Percentiles rank a stretch among this genome's conserved stretches.
These are phyloP conservation scores for Caranx melampygus DNA, from an alignment of 2,113 vertebrate genomes.

Conservation along the genomic window DNA sequence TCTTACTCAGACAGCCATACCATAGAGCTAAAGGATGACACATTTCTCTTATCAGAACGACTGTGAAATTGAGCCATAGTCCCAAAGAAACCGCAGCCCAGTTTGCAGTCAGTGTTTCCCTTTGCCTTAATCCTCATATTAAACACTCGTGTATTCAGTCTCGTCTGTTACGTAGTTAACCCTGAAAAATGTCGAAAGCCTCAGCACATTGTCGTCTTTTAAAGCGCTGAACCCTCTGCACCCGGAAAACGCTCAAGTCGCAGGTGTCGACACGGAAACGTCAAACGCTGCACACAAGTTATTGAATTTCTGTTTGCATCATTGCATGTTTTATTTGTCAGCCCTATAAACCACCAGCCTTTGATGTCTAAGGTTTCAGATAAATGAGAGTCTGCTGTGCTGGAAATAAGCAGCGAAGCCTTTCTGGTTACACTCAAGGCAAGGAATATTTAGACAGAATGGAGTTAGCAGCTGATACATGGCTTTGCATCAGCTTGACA, in stretches of 20 bases:
- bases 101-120: constrained; percentile 2
- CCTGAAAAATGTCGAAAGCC: background rate
- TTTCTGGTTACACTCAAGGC: constrained; percentile 40
- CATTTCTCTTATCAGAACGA: constrained; percentile 28
- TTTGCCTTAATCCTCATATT: constrained; percentile 18
- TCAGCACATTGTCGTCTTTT: background rate
- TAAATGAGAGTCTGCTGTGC: constrained; percentile 26
- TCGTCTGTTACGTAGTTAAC: background rate
- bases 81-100: background rate
- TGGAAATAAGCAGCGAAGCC: constrained; percentile 35
- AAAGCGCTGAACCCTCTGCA: background rate
- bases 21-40: constrained; percentile 18
- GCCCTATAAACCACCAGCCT: constrained; percentile 35
- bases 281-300: constrained; percentile 19
- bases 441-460: constrained; percentile 44
- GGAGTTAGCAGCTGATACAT: constrained; percentile 30
- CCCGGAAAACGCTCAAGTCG: background rate
- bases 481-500: constrained; percentile 18
- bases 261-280: constrained; percentile 5
- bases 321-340: constrained; percentile 9
- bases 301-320: constrained; percentile 8
- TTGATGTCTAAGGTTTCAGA: constrained; percentile 38
- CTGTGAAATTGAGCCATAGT: background rate
- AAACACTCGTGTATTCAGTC: background rate
- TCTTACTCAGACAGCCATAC: constrained; percentile 17